These are phyloP conservation scores for Romanogobio albipinnatus DNA, from an alignment of 2,113 vertebrate species.

Conservation along the genomic window DNA sequence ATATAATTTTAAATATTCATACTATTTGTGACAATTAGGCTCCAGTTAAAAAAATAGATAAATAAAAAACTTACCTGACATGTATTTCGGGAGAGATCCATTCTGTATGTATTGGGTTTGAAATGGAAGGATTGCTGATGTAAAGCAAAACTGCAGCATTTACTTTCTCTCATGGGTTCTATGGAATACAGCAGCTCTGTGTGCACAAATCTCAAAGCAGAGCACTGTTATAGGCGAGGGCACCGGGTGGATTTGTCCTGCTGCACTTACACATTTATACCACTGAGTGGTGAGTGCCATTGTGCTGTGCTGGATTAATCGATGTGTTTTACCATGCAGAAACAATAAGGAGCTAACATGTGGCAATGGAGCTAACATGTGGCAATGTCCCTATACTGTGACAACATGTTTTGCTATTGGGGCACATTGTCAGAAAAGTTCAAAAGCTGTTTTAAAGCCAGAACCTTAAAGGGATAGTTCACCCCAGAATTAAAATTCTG, in stretches of 20 bases:
- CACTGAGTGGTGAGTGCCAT: conserved; percentile 41
- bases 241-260: conserved; percentile 1
- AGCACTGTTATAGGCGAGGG: conserved; percentile 36
- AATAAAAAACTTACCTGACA: conserved; percentile 31
- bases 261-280: conserved; percentile 42
- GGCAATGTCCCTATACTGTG: not conserved
- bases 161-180: not conserved
- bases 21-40: not conserved
- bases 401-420: not conserved
- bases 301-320: not conserved
- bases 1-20: not conserved
- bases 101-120: not conserved
- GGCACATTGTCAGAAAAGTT: not conserved
- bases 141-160: not conserved
- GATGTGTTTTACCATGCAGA: not conserved
- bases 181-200: conserved; percentile 3
- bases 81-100: not conserved
- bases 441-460: not conserved
- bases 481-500: no score
- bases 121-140: not conserved
- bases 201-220: not conserved
- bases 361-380: no score
- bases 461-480: no score
- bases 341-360: not conserved
- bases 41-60: not conserved